Conservation (phyloP, 2,888 invertebrate species). For the Aradus depressus region DNA sequence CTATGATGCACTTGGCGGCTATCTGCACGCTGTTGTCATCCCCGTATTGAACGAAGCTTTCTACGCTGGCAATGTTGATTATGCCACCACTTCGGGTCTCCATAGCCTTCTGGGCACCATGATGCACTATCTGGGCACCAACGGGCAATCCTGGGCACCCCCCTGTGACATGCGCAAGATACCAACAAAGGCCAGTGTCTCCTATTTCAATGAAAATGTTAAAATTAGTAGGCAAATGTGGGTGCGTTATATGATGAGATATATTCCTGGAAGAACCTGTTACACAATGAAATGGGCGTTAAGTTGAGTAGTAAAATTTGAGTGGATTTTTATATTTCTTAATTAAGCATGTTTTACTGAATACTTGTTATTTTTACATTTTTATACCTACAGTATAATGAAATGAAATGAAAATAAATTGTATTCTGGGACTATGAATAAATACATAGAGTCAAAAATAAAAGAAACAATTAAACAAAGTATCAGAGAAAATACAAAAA, state of each 20-base stretch:
- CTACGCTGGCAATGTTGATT: slow-evolving; percentile 29
- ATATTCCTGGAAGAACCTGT: neutral
- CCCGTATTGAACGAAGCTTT: slow-evolving; percentile 28
- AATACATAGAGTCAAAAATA: too few species aligned
- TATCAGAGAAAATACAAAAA: too few species aligned
- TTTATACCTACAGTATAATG: too few species aligned
- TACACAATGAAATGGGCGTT: neutral
- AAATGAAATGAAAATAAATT: too few species aligned
- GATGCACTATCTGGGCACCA: slow-evolving; percentile 26
- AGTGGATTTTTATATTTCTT: slow-evolving; percentile 2
- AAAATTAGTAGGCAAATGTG: neutral
- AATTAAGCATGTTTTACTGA: too few species aligned
- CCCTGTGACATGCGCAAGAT: slow-evolving; percentile 28
- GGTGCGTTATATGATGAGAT: neutral
- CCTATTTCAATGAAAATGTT: neutral
- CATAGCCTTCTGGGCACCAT: slow-evolving; percentile 23
- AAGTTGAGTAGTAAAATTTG: neutral
- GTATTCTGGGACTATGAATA: too few species aligned
- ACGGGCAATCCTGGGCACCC: slow-evolving; percentile 27
- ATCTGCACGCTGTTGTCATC: slow-evolving; percentile 25
- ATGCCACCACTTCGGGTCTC: slow-evolving; percentile 22
- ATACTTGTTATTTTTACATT: too few species aligned
- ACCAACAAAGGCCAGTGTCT: slow-evolving; percentile 20
- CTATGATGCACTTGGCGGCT: slow-evolving; percentile 27
- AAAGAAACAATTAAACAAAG: too few species aligned